phyloP scores from a whole-genome alignment of 2,797 vertebrate genomes.

The Streptopelia turtur region DNA sequence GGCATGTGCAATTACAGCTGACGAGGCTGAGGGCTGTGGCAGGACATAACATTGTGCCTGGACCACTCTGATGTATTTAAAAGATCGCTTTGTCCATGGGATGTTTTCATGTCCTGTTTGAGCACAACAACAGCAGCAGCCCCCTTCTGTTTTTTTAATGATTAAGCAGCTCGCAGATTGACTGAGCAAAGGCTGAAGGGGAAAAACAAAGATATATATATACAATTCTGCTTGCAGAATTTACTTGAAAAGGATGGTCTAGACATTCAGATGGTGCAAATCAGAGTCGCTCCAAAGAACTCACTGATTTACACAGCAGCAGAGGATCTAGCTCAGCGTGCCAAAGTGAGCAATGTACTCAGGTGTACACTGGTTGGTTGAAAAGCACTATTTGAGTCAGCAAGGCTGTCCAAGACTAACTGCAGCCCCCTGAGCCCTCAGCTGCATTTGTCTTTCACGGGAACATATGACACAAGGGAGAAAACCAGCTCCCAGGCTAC shows the following conservation, averaged over 20 bases:
- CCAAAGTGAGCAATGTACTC: neutral
- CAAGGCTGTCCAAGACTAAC: neutral
- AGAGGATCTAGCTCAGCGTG: conserved; percentile 13
- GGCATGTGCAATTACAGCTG: neutral
- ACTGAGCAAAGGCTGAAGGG: conserved; percentile 46
- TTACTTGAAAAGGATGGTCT: conserved; percentile 22
- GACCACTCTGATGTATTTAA: neutral
- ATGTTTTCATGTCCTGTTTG: rapidly evolving
- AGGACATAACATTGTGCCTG: neutral
- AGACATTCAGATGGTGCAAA: conserved; percentile 32
- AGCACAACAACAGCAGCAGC: neutral
- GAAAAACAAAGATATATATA: conserved; percentile 12
- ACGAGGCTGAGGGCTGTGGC: neutral
- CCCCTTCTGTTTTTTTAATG: conserved; percentile 20
- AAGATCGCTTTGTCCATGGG: neutral
- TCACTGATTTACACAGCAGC: conserved; percentile 49
- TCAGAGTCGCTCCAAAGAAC: neutral
- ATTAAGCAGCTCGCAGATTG: conserved; percentile 15
- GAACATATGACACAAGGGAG: neutral
- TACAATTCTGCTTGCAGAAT: conserved; percentile 21
- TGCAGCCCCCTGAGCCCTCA: neutral
- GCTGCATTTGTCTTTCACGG: conserved; percentile 8
- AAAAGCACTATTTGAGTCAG: conserved; percentile 52
- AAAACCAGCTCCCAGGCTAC: neutral
- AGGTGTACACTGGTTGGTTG: neutral